Base-by-base conservation (phyloP, 2,797 vertebrate species). In the Thalassophryne amazonica region DNA sequence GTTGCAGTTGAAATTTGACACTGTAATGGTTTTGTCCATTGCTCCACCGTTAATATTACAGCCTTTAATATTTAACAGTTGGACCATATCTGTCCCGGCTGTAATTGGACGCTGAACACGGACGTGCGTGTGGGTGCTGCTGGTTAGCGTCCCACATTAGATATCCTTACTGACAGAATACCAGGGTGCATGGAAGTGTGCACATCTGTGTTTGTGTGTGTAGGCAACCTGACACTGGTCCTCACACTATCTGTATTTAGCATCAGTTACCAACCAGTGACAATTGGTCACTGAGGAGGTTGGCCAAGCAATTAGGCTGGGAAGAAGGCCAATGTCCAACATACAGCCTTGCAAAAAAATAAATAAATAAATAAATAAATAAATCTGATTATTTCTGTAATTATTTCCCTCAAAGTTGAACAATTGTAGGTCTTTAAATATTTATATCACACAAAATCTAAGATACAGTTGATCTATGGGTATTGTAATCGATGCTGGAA, bases 1-100 rank as follows among this genome's bases (percentile, higher is more conserved):
- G 34, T 25, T 34, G 24, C 50, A 38, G 46, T 65, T 47, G 7
- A n/a, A 78, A 75, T 79, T 57, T 84, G 76, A 86, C 76, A 77
- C 74, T 52, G 69, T 53, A 53, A 25, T 38, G 11, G 68, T 80
- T 76, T 62, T 60, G 71, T 68, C 27, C 9, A 69, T 69, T 66
- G 81, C 74, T 77, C 70, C 73, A 64, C 65, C 19, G 66, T 81
- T 86, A 76, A 69, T 59, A 67, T 73, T 82, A 76, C 81, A 71
- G 62, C 54, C 76, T 49, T 87, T 74, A 88, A 85, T 85, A 86
- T 84, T 85, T 84, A 76, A 85, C 69, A 49, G 19, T 40, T 15
- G 43, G 29, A 39, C 51, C 52, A 27, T 63, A 67, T 65, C 67
- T 57, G 76, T 25, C 43, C 41, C 68, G 4, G 11, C 60, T 61